phyloP scores from a whole-genome alignment of 1,140 invertebrate genomes.

The Saccostrea glomerata region DNA sequence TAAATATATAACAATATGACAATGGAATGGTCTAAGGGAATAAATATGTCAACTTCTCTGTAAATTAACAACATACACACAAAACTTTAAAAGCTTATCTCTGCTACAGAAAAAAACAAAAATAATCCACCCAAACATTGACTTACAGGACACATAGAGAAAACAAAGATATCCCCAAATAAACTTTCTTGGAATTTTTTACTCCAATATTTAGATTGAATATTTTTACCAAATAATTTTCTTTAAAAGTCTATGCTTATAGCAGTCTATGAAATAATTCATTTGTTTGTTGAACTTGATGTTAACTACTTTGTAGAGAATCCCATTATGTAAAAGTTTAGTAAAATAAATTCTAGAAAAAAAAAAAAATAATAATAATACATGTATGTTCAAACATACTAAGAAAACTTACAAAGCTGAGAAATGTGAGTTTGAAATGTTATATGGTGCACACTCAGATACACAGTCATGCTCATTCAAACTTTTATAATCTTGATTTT shows the following conservation, averaged over 20 bases:
- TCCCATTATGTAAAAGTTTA: no score
- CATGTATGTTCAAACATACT: no score
- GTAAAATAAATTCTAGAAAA: no score
- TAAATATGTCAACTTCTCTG: not conserved
- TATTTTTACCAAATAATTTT: no score
- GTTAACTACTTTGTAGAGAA: no score
- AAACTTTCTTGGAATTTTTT: not conserved
- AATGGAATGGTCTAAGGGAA: not conserved
- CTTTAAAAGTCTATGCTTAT: no score
- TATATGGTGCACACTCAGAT: not conserved
- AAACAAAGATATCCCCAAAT: not conserved
- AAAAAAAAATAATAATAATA: no score
- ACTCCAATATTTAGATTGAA: not conserved
- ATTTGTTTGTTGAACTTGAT: no score
- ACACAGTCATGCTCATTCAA: not conserved
- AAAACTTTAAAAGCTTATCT: not conserved
- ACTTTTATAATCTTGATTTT: not conserved
- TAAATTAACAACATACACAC: slow-evolving; percentile 6
- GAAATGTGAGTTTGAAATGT: not conserved
- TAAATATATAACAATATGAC: slow-evolving; percentile 8
- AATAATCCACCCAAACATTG: not conserved
- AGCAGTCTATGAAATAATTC: no score
- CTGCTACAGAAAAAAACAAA: not conserved
- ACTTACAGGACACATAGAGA: not conserved
- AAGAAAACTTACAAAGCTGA: no score